These are phyloP conservation scores for Leptinotarsa haldemani DNA, from an alignment of 2,888 invertebrate species.

Conservation along the genomic window DNA sequence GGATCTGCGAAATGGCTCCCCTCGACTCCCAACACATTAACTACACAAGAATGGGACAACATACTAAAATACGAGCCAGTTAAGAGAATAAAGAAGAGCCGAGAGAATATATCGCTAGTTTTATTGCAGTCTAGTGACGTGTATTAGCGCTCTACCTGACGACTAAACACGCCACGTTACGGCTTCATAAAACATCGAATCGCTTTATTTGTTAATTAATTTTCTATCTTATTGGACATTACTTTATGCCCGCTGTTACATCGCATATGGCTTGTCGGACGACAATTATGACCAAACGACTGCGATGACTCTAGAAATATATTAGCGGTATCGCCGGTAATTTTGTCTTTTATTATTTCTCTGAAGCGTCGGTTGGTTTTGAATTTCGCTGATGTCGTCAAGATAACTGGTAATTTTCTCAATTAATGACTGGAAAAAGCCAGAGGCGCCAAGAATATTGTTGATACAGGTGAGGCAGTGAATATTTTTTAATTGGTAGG, in stretches of 20 bases:
- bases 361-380: not conserved
- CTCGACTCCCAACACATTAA: slow-evolving; percentile 63
- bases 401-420: not conserved
- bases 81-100: slow-evolving; percentile 65
- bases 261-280: slow-evolving; percentile 30
- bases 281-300: slow-evolving; percentile 26
- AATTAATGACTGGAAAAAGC: not conserved
- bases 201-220: slow-evolving; percentile 65
- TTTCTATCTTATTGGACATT: slow-evolving; percentile 60
- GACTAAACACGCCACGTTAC: slow-evolving; percentile 60
- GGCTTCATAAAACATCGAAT: slow-evolving; percentile 62
- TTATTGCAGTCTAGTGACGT: slow-evolving; percentile 63
- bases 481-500: no score
- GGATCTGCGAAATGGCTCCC: slow-evolving; percentile 58
- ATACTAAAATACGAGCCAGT: slow-evolving; percentile 65
- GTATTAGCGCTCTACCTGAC: slow-evolving; percentile 64
- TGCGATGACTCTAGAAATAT: slow-evolving; percentile 16
- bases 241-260: slow-evolving; percentile 38
- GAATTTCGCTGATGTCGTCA: slow-evolving; percentile 8
- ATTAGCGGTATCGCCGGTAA: slow-evolving; percentile 12
- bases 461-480: no score
- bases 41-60: slow-evolving; percentile 64
- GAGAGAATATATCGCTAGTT: slow-evolving; percentile 63
- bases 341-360: slow-evolving; percentile 10
- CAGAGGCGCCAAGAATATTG: not conserved